Percentiles rank a stretch among this genome's conserved stretches.
phyloP scores from a whole-genome alignment of 53 echinoderm and acorn worm genomes.

The Patiria pectinifera region DNA sequence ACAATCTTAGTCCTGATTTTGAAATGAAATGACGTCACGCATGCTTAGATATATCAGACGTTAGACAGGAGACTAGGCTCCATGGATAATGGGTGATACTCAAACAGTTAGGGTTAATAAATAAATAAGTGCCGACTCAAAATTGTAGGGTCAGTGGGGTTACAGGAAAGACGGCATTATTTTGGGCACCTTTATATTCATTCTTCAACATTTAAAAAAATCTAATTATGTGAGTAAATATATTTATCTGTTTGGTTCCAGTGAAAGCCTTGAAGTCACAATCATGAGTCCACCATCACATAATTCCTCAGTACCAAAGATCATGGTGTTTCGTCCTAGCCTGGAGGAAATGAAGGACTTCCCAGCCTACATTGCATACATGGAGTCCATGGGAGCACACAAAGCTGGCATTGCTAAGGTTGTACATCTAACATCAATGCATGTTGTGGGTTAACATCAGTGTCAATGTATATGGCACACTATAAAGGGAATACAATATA shows the following conservation, averaged over 20 bases:
- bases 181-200: neutral
- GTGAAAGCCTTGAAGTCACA: neutral
- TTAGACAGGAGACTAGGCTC: no score
- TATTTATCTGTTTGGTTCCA: neutral
- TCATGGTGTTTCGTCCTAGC: slow-evolving; percentile 99
- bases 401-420: slow-evolving; percentile 98
- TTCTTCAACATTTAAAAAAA: neutral
- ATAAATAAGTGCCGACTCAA: no score
- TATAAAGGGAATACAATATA: neutral
- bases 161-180: no score
- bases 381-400: slow-evolving; percentile 96
- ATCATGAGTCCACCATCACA: slow-evolving; percentile 78
- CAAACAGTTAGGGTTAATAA: no score
- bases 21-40: no score
- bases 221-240: neutral
- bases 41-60: no score
- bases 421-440: neutral
- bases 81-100: no score
- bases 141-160: no score
- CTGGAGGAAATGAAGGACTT: slow-evolving; percentile 99
- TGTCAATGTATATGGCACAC: neutral
- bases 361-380: slow-evolving; percentile 78
- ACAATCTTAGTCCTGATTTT: no score
- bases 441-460: no score
- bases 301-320: slow-evolving; percentile 77